A percentile compares a stretch with the other conserved stretches of the same genome.
Conservation (phyloP, 1,140 invertebrate species). For the Aphelenchoides avenae region DNA sequence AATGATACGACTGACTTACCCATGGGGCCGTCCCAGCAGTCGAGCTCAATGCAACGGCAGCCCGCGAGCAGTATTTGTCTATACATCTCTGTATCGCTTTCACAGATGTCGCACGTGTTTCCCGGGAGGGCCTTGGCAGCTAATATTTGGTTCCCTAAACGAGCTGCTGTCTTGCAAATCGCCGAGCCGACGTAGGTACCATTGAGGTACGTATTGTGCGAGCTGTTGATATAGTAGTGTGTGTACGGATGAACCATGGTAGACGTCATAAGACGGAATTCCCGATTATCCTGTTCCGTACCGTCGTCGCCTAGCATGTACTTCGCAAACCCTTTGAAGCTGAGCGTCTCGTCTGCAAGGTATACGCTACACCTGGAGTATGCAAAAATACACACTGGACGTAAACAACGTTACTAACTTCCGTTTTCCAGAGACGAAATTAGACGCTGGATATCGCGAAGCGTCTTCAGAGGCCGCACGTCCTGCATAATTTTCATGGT, state of each 20-base stretch:
- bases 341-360: background rate
- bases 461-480: constrained; percentile 23
- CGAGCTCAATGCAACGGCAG: constrained; percentile 78
- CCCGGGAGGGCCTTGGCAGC: constrained; percentile 35
- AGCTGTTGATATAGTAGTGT: constrained; percentile 88
- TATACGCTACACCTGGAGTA: background rate
- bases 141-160: constrained; percentile 35
- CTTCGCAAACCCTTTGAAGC: constrained; percentile 1
- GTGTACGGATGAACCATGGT: constrained; percentile 84
- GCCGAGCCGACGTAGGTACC: too few species aligned
- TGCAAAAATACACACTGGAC: too few species aligned
- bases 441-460: background rate
- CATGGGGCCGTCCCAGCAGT: constrained; percentile 81
- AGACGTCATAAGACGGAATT: constrained; percentile 24
- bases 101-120: constrained; percentile 16
- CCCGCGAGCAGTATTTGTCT: constrained; percentile 53
- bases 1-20: too few species aligned
- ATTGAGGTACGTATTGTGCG: constrained; percentile 90
- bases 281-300: constrained; percentile 1
- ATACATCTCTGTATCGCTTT: constrained; percentile 37
- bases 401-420: constrained; percentile 1
- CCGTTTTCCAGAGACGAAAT: background rate
- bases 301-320: constrained; percentile 19
- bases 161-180: too few species aligned
- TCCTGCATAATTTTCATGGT: constrained; percentile 13